Evolutionary conservation across 2,888 invertebrate genomes (phyloP), one percentile per base, ranked within the genome.

Genomic region (Hydriomena furcata): DNA sequence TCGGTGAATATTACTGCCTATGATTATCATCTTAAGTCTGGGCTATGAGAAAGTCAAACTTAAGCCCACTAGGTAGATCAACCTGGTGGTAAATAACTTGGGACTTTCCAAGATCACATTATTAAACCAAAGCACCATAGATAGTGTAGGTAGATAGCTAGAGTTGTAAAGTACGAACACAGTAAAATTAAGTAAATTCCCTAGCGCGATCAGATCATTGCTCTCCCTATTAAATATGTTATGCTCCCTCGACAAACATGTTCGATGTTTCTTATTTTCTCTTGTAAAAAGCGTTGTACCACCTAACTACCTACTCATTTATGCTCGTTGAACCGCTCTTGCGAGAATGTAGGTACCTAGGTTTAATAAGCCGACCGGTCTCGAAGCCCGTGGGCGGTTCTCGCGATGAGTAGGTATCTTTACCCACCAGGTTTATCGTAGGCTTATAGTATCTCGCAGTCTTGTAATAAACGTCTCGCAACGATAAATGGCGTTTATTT

Each of bases 351-450:
- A n/a, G n/a, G n/a, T n/a, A n/a, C n/a, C n/a, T n/a, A n/a, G n/a
- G n/a, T n/a, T 41, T 61, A 61, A 54, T 53, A 30, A 44, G 24
- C 37, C 42, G 55, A 61, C 61, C 61, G 61, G 61, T 61, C 59
- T 49, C 42, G 38, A 43, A 31, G 45, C 25, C 51, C 59, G 61
- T 61, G 59, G 61, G 61, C 61, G 60, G 32, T 45, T 41, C 36
- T 34, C 27, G 38, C 37, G 47, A 48, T 55, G 58, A 52, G 49
- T 49, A 51, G 38, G 23, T 32, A 44, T 45, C 37, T 27, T 32
- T 38, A 40, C 17, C 17, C 17, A 17, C 44, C 38, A 23, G 40
- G 12, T 28, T 41, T 44, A 40, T 37, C 37, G 49, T 43, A 49
- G 40, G 46, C 37, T 52, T 51, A 52, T 46, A 42, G 42, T 46